Evolutionary conservation across 2,888 invertebrate genomes (phyloP).

Genomic region (Tetropium fuscum): DNA sequence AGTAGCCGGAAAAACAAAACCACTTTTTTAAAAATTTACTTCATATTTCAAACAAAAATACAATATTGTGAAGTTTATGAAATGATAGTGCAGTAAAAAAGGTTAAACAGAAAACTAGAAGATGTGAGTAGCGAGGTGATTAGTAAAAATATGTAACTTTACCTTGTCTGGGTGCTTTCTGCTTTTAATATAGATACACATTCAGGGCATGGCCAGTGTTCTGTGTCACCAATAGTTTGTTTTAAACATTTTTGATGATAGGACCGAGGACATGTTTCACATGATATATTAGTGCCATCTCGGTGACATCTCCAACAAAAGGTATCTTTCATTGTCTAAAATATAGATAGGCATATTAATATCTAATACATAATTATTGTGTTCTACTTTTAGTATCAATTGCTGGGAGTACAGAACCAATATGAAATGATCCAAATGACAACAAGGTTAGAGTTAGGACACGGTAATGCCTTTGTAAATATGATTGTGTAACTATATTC

Average conservation of each 20-base stretch:
- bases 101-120: no score
- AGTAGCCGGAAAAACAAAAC: background rate
- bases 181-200: constrained; percentile 81
- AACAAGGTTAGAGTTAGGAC: constrained; percentile 6
- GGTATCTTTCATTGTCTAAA: constrained; percentile 72
- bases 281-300: constrained; percentile 73
- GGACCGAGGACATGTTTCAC: constrained; percentile 87
- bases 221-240: constrained; percentile 65
- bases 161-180: constrained; percentile 79
- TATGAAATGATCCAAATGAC: background rate
- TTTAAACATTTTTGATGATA: constrained; percentile 86
- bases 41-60: background rate
- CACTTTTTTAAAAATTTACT: background rate
- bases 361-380: no score
- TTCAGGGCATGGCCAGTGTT: constrained; percentile 89
- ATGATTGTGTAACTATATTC: background rate
- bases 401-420: no score
- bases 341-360: background rate
- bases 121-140: no score
- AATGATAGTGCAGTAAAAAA: background rate
- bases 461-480: background rate
- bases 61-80: background rate
- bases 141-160: no score
- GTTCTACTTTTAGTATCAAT: no score
- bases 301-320: constrained; percentile 96